phyloP scores from a whole-genome alignment of 1,140 invertebrate genomes.

The Pseudobourletiella spinata region DNA sequence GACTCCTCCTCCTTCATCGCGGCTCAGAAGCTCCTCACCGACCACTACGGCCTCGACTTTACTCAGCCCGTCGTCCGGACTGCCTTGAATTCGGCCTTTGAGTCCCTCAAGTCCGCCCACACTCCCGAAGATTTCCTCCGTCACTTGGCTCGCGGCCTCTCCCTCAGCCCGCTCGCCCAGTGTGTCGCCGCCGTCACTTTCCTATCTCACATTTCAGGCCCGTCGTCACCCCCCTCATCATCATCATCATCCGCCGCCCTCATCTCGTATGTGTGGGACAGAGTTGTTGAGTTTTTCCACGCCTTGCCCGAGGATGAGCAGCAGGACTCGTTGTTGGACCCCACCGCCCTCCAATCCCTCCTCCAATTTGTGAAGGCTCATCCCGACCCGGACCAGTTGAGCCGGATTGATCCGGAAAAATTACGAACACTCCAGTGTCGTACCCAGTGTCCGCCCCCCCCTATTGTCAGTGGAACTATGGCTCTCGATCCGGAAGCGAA shows the following conservation, averaged over 20 bases:
- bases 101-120: background rate
- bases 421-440: too few species aligned
- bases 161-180: background rate
- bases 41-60: constrained; percentile 18
- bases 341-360: background rate
- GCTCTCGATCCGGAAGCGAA: constrained; percentile 13
- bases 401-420: too few species aligned
- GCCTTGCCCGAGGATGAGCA: background rate
- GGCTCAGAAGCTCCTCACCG: background rate
- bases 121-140: background rate
- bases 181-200: background rate
- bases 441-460: too few species aligned
- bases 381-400: too few species aligned
- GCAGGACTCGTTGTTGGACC: background rate
- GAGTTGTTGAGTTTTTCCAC: background rate
- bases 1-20: background rate
- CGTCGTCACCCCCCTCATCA: background rate
- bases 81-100: constrained; percentile 19
- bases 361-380: background rate
- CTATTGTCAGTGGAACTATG: background rate
- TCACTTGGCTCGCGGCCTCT: background rate
- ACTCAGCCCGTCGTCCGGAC: constrained; percentile 18
- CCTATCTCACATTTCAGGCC: background rate
- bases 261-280: background rate
- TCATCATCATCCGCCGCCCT: background rate